Evolutionary conservation across 1,140 invertebrate species (phyloP).

Genomic region (Aricia agestis): DNA sequence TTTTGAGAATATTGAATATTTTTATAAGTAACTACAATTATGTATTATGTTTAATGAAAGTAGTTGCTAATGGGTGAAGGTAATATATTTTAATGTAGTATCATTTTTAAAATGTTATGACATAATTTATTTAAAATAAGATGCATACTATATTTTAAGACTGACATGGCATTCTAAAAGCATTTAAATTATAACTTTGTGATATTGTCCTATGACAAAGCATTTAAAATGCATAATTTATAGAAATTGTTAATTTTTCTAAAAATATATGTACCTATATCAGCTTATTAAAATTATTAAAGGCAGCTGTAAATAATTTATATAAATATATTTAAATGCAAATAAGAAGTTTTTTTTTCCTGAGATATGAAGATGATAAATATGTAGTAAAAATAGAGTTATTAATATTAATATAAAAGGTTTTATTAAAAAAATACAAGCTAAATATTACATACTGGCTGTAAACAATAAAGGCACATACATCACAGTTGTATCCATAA

Average conservation of each 20-base stretch:
- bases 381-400: not conserved
- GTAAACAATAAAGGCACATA: constrained; percentile 50
- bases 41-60: not conserved
- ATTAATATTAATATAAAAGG: not conserved
- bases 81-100: not conserved
- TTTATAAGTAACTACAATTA: not conserved
- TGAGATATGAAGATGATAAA: not conserved
- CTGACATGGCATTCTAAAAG: constrained; percentile 19
- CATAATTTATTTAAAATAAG: too few relatives aligned
- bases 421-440: constrained; percentile 11
- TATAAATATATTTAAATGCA: not conserved
- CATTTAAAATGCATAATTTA: constrained; percentile 12
- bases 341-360: not conserved
- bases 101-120: not conserved
- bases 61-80: not conserved
- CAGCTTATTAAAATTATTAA: not conserved
- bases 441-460: constrained; percentile 40
- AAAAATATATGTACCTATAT: not conserved
- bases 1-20: constrained; percentile 1
- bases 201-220: constrained; percentile 4
- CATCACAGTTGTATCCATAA: constrained; percentile 38
- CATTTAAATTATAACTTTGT: constrained; percentile 17
- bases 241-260: not conserved
- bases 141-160: constrained; percentile 10
- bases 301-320: not conserved